Conservation (phyloP, 2,797 vertebrate genomes). For the Acanthopagrus latus region DNA sequence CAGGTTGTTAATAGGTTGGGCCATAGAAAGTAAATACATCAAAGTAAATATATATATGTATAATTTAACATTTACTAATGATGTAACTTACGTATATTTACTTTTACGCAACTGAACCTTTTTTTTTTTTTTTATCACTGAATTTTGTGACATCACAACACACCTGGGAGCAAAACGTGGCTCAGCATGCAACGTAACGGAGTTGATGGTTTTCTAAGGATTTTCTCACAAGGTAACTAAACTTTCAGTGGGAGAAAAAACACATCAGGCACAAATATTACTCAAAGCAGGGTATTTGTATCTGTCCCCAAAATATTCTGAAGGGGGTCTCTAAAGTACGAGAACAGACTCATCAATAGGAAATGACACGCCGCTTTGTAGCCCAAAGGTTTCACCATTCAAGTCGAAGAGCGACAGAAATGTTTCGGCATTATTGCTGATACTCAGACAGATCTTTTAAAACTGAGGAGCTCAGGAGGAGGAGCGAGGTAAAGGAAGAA, state of each 20-base stretch:
- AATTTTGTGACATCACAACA: slow-evolving; percentile 2
- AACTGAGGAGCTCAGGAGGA: slow-evolving; percentile 10
- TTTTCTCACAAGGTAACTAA: not conserved
- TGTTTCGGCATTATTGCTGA: slow-evolving; percentile 20
- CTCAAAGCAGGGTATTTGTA: not conserved
- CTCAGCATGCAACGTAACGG: not conserved
- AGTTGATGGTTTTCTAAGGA: not conserved
- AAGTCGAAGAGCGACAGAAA: slow-evolving; percentile 17
- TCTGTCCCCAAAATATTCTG: not conserved
- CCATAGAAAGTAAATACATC: no score
- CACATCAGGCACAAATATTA: not conserved
- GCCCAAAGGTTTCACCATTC: slow-evolving; percentile 17
- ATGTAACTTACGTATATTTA: no score
- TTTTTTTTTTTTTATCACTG: no score
- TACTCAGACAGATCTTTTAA: slow-evolving; percentile 25
- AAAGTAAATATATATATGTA: no score
- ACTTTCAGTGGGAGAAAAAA: not conserved
- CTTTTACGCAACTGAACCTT: no score
- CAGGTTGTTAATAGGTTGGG: no score
- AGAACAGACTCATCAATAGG: slow-evolving; percentile 9
- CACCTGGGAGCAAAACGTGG: not conserved
- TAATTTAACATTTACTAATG: no score
- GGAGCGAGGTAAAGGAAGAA: slow-evolving; percentile 26
- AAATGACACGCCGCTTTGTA: not conserved
- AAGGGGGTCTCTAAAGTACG: not conserved